Percentiles rank a stretch among this genome's conserved stretches.
Evolutionary conservation across 2,888 invertebrate genomes (phyloP).

Genomic region (Cetonia aurata): DNA sequence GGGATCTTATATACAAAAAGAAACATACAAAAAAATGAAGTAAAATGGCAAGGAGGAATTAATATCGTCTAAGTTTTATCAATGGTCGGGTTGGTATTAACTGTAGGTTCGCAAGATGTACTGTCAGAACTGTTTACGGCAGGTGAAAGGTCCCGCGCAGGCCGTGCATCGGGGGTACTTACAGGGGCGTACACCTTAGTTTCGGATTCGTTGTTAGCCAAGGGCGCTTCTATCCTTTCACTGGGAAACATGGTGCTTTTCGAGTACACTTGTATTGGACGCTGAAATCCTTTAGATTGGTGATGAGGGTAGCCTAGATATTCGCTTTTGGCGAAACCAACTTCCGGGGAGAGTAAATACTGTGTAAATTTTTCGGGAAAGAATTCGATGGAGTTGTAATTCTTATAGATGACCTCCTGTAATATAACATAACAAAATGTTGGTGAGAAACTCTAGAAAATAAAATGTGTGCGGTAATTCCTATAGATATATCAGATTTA

Average conservation of each 20-base stretch:
- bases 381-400: slow-evolving; percentile 87
- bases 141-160: slow-evolving; percentile 31
- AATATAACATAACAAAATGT: slow-evolving; percentile 60
- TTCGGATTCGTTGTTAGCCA: slow-evolving; percentile 46
- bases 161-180: slow-evolving; percentile 33
- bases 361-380: slow-evolving; percentile 94
- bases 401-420: slow-evolving; percentile 87
- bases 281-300: slow-evolving; percentile 88
- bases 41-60: slow-evolving; percentile 30
- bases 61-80: slow-evolving; percentile 39
- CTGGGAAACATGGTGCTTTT: slow-evolving; percentile 67
- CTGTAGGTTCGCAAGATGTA: background rate
- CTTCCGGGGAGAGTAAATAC: slow-evolving; percentile 88
- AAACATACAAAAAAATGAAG: slow-evolving; percentile 43
- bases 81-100: background rate
- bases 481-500: no score
- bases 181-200: slow-evolving; percentile 44
- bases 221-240: slow-evolving; percentile 62
- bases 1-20: slow-evolving; percentile 45
- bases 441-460: background rate
- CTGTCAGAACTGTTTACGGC: slow-evolving; percentile 29
- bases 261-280: slow-evolving; percentile 77
- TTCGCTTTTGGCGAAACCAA: slow-evolving; percentile 93
- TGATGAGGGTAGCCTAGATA: slow-evolving; percentile 84
- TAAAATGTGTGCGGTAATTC: no score